These are phyloP conservation scores for Palaemon carinicauda DNA, from an alignment of 1,140 invertebrate species.

Conservation along the genomic window DNA sequence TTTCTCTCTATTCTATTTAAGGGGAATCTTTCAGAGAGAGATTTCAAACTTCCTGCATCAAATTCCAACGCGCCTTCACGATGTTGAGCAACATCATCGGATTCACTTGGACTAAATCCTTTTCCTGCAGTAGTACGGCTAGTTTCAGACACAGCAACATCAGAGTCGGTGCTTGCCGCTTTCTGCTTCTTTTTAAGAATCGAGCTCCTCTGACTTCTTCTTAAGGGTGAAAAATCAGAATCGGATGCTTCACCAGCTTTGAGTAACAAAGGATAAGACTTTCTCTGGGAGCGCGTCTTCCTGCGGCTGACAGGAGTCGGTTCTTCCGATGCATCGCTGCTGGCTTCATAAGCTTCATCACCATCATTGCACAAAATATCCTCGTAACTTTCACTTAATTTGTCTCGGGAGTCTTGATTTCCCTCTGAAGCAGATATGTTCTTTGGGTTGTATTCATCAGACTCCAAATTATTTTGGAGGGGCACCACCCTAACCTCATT, in stretches of 20 bases:
- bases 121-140: too few relatives aligned
- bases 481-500: background rate
- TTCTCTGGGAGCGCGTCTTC: background rate
- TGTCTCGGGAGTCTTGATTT: background rate
- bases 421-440: background rate
- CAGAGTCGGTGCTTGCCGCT: too few relatives aligned
- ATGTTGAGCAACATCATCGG: too few relatives aligned
- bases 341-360: constrained; percentile 47
- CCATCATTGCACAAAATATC: background rate
- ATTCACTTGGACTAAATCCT: too few relatives aligned
- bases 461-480: background rate
- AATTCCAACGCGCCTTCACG: too few relatives aligned
- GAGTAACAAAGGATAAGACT: background rate
- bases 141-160: background rate
- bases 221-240: constrained; percentile 26
- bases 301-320: background rate
- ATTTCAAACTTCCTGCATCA: too few relatives aligned
- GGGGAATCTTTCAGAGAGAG: too few relatives aligned
- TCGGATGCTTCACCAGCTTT: constrained; percentile 6
- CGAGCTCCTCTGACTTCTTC: background rate
- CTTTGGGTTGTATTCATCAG: background rate
- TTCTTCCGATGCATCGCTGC: constrained; percentile 46
- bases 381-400: constrained; percentile 4
- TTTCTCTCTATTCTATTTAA: too few relatives aligned
- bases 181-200: too few relatives aligned